Evolutionary conservation across 64 coral and sea anemone species (phyloP).

Genomic region (Astreopora myriophthalma): DNA sequence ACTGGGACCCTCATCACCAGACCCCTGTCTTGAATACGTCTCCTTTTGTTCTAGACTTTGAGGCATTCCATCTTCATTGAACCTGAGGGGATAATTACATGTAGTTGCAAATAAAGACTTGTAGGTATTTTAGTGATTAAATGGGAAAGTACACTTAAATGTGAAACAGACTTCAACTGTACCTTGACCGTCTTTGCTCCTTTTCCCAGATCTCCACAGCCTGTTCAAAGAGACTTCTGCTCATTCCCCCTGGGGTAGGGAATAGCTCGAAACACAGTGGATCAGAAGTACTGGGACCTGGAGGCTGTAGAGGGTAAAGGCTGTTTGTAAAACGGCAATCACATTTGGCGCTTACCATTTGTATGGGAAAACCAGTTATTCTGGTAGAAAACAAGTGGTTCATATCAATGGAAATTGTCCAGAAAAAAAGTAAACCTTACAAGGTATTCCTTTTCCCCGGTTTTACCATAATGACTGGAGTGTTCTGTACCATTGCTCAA

Average conservation of each 20-base stretch:
- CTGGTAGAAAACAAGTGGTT: too few species aligned
- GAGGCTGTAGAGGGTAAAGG: neutral
- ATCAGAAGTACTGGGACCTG: conserved; percentile 52
- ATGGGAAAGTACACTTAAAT: too few species aligned
- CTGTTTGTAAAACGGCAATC: neutral
- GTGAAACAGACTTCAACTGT: neutral
- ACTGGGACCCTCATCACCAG: conserved; percentile 3
- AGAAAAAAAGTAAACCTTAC: too few species aligned
- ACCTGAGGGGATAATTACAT: neutral
- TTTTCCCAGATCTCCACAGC: conserved; percentile 50
- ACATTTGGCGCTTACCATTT: too few species aligned
- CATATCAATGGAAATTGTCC: too few species aligned
- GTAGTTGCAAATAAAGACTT: neutral
- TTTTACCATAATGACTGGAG: too few species aligned
- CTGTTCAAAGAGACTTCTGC: conserved; percentile 59
- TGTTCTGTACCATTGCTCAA: too few species aligned
- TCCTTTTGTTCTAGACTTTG: neutral
- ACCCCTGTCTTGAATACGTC: neutral
- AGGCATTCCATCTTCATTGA: neutral
- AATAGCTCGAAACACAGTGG: conserved; percentile 73
- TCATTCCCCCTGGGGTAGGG: conserved; percentile 14
- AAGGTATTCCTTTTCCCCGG: too few species aligned
- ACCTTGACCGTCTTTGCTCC: neutral
- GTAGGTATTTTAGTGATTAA: too few species aligned
- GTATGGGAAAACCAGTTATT: too few species aligned